These are phyloP conservation scores for Enteromius thamalakanensis DNA, from an alignment of 2,797 vertebrate genomes.

Conservation along the genomic window DNA sequence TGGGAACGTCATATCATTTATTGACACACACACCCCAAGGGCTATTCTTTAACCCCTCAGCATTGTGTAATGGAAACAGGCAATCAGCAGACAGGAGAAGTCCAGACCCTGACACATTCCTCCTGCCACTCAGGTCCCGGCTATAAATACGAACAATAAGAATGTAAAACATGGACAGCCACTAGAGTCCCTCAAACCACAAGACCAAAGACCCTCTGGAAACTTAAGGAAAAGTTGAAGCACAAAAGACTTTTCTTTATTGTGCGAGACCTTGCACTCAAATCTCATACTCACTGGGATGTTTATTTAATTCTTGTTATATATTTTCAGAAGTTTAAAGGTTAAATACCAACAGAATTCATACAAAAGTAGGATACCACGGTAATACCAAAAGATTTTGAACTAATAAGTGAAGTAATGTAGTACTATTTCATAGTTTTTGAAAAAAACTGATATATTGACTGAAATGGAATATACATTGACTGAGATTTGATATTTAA, in stretches of 20 bases:
- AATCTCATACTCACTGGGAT: background rate
- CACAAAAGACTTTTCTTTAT: background rate
- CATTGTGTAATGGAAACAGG: conserved; percentile 30
- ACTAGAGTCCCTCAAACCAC: background rate
- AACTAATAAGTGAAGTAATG: background rate
- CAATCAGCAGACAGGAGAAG: conserved; percentile 20
- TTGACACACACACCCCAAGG: background rate
- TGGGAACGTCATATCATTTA: background rate
- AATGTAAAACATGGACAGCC: conserved; percentile 1
- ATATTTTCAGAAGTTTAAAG: background rate
- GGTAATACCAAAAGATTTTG: background rate
- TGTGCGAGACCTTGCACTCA: background rate
- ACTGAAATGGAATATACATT: background rate
- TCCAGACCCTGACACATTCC: conserved; percentile 58
- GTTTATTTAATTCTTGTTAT: background rate
- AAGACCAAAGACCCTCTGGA: background rate
- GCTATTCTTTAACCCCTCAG: background rate
- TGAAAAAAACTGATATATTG: background rate
- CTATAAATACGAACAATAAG: conserved; percentile 30
- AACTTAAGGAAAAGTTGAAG: background rate
- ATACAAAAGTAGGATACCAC: background rate
- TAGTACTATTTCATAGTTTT: background rate
- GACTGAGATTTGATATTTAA: background rate
- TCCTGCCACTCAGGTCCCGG: conserved; percentile 55
- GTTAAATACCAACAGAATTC: background rate